Evolutionary conservation across 2,888 invertebrate species (phyloP).

Genomic region (Chymomyza caudatula): DNA sequence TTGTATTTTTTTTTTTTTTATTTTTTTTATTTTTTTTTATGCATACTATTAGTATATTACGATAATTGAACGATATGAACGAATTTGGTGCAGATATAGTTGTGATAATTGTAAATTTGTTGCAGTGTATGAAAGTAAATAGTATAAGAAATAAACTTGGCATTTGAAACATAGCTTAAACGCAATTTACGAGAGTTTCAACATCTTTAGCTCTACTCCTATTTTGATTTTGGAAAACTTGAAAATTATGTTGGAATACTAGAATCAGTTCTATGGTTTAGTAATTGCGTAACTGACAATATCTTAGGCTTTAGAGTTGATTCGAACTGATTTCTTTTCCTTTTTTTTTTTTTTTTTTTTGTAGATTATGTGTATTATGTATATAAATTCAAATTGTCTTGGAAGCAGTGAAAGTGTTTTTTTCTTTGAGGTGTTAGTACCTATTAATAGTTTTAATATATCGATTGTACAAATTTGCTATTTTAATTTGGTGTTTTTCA

Average conservation of each 20-base stretch:
- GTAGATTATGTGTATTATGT: too few species aligned
- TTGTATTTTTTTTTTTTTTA: slow-evolving; percentile 14
- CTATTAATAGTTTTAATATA: neutral
- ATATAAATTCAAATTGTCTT: neutral
- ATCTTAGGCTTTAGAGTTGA: neutral
- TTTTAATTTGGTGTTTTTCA: neutral
- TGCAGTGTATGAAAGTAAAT: neutral
- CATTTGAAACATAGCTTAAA: neutral
- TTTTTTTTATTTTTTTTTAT: slow-evolving; percentile 41
- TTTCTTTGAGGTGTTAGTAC: too few species aligned
- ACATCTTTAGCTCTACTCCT: neutral
- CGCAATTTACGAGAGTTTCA: neutral
- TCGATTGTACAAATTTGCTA: neutral
- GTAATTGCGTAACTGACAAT: neutral
- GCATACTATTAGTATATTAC: slow-evolving; percentile 22
- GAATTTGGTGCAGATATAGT: slow-evolving; percentile 1
- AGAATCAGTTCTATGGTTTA: neutral
- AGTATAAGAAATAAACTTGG: neutral
- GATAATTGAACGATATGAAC: slow-evolving; percentile 47
- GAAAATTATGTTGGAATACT: neutral
- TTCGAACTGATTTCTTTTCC: neutral
- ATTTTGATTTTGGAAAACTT: neutral
- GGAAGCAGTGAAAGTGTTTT: neutral
- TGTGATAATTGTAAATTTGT: neutral
- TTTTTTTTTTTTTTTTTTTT: too few species aligned